phyloP scores from a whole-genome alignment of 2,888 invertebrate genomes.

The Isotomurus palustris region DNA sequence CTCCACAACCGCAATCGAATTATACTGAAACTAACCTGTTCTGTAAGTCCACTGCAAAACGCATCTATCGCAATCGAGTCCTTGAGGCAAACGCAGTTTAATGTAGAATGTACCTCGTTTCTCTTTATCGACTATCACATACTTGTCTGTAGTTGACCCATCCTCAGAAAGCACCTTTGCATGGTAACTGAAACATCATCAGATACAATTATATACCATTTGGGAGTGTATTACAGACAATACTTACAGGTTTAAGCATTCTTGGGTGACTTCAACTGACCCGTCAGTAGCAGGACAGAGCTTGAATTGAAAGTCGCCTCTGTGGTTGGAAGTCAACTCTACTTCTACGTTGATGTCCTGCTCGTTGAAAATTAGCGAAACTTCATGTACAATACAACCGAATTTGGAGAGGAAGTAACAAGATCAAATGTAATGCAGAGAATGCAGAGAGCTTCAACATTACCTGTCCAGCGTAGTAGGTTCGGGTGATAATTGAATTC shows the following conservation, averaged over 20 bases:
- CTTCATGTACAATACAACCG: not conserved
- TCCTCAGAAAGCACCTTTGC: constrained; percentile 20
- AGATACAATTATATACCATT: too few species aligned
- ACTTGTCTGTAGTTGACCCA: constrained; percentile 14
- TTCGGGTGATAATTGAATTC: constrained; percentile 75
- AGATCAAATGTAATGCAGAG: not conserved
- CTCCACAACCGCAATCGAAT: too few species aligned
- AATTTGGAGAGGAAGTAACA: not conserved
- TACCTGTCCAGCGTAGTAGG: constrained; percentile 78
- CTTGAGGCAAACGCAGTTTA: constrained; percentile 71
- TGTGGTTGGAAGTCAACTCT: constrained; percentile 84
- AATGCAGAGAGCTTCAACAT: not conserved
- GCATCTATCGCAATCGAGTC: constrained; percentile 79
- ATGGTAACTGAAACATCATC: constrained; percentile 10
- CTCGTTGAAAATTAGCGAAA: constrained; percentile 23
- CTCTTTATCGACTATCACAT: constrained; percentile 14
- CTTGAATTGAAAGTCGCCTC: constrained; percentile 77
- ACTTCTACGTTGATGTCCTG: constrained; percentile 79
- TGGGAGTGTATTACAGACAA: too few species aligned
- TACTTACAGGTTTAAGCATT: constrained; percentile 71
- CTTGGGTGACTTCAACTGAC: constrained; percentile 68
- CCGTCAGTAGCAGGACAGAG: constrained; percentile 83
- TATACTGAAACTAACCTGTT: constrained; percentile 58
- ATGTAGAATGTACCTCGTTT: constrained; percentile 59
- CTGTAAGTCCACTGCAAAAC: constrained; percentile 85